A percentile compares a stretch with the other conserved stretches of the same genome.
Evolutionary conservation across 1,140 invertebrate genomes (phyloP).

Genomic region (Carposina sasakii): DNA sequence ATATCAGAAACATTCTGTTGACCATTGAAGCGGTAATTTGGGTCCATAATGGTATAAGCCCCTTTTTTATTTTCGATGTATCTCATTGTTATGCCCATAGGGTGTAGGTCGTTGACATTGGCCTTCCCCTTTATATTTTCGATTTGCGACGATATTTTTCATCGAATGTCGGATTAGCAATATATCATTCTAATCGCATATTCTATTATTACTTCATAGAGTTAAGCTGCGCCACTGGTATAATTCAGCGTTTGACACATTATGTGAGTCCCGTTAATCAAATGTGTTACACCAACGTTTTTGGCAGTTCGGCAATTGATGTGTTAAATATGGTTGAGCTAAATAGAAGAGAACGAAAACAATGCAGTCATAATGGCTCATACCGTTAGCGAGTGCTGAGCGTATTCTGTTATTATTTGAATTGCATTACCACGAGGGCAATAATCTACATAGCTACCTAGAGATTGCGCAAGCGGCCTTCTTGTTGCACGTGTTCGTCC

Average conservation of each 20-base stretch:
- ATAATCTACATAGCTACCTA: slow-evolving; percentile 45
- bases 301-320: too few species aligned
- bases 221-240: too few species aligned
- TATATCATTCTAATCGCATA: slow-evolving; percentile 46
- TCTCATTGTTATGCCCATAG: slow-evolving; percentile 52
- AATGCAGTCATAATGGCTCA: slow-evolving; percentile 37
- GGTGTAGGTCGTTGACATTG: slow-evolving; percentile 64
- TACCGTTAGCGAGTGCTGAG: slow-evolving; percentile 52
- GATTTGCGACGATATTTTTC: slow-evolving; percentile 54
- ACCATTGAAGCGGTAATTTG: slow-evolving; percentile 52
- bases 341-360: too few species aligned
- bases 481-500: slow-evolving; percentile 50
- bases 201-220: slow-evolving; percentile 28
- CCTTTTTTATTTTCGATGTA: slow-evolving; percentile 50
- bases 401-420: slow-evolving; percentile 37
- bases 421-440: slow-evolving; percentile 45
- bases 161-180: slow-evolving; percentile 46
- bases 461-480: slow-evolving; percentile 50
- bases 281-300: too few species aligned
- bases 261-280: too few species aligned
- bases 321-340: too few species aligned
- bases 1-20: slow-evolving; percentile 40
- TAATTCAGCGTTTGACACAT: too few species aligned
- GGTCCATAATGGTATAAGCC: slow-evolving; percentile 49
- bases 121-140: slow-evolving; percentile 53